Evolutionary conservation across 2,113 vertebrate genomes (phyloP).

Genomic region (Rhipidura dahli): DNA sequence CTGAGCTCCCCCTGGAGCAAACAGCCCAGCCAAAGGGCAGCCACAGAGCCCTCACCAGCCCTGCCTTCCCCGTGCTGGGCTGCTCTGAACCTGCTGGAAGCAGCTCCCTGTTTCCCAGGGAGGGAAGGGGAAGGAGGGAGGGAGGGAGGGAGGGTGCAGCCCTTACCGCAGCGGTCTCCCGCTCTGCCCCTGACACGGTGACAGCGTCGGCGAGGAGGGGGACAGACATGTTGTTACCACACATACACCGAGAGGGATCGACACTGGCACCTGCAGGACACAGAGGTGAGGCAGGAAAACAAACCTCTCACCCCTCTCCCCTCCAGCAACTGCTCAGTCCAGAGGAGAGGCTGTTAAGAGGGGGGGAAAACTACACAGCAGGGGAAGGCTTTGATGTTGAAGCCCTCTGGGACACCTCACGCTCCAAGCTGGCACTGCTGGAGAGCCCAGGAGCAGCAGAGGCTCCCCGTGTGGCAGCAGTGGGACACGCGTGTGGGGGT

Average conservation of each 20-base stretch:
- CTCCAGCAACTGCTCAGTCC: background rate
- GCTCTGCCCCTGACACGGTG: slow-evolving; percentile 92
- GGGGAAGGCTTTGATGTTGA: background rate
- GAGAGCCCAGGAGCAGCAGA: background rate
- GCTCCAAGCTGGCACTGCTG: fast-evolving
- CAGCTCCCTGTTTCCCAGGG: background rate
- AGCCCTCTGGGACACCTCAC: background rate
- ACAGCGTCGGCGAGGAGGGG: slow-evolving; percentile 96
- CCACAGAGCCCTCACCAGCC: background rate
- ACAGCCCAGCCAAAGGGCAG: background rate
- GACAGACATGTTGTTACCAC: slow-evolving; percentile 99
- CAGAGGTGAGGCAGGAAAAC: background rate
- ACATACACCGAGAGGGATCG: slow-evolving; percentile 92
- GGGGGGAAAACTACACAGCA: background rate
- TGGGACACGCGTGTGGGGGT: background rate
- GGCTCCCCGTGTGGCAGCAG: background rate
- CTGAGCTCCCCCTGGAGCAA: background rate
- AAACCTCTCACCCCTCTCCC: background rate
- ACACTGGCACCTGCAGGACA: slow-evolving; percentile 63
- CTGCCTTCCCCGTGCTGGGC: background rate
- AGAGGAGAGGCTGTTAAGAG: background rate
- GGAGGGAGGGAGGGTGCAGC: background rate
- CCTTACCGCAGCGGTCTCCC: slow-evolving; percentile 96
- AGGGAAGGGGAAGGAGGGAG: background rate
- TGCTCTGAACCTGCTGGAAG: fast-evolving